Percentiles rank a stretch among this genome's conserved stretches.
Evolutionary conservation across 2,888 invertebrate species (phyloP).

Genomic region (Tricholauxania praeusta): DNA sequence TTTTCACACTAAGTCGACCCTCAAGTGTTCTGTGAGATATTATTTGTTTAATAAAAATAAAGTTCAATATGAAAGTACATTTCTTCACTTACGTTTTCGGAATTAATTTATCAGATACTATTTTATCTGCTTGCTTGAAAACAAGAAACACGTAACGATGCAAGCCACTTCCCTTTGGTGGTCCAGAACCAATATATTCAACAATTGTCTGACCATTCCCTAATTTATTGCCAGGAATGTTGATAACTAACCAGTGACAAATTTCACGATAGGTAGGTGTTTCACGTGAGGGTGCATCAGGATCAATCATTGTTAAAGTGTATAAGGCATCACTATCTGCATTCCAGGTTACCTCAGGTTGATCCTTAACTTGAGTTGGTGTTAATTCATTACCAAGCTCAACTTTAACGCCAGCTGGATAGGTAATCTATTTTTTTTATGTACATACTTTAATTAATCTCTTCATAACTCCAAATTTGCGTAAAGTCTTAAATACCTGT

Average conservation of each 20-base stretch:
- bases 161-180: conserved; percentile 80
- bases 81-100: conserved; percentile 51
- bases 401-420: conserved; percentile 68
- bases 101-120: conserved; percentile 55
- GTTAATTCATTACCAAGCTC: conserved; percentile 78
- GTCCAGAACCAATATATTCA: conserved; percentile 87
- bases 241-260: conserved; percentile 92
- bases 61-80: too few relatives aligned
- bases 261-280: conserved; percentile 87
- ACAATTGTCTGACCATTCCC: conserved; percentile 80
- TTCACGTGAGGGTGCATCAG: conserved; percentile 86
- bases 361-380: conserved; percentile 72
- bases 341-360: conserved; percentile 60
- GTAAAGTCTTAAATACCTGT: conserved; percentile 17
- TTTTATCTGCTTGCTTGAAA: conserved; percentile 75
- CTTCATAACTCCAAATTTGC: not conserved
- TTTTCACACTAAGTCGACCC: conserved; percentile 74
- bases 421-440: conserved; percentile 50
- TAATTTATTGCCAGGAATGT: conserved; percentile 82
- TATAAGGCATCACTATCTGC: conserved; percentile 59
- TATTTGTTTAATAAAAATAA: too few relatives aligned
- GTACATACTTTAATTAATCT: not conserved
- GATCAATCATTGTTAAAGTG: conserved; percentile 74
- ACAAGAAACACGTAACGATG: conserved; percentile 85
- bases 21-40: conserved; percentile 67